phyloP scores from a whole-genome alignment of 2,797 vertebrate genomes.

The Acomys russatus region DNA sequence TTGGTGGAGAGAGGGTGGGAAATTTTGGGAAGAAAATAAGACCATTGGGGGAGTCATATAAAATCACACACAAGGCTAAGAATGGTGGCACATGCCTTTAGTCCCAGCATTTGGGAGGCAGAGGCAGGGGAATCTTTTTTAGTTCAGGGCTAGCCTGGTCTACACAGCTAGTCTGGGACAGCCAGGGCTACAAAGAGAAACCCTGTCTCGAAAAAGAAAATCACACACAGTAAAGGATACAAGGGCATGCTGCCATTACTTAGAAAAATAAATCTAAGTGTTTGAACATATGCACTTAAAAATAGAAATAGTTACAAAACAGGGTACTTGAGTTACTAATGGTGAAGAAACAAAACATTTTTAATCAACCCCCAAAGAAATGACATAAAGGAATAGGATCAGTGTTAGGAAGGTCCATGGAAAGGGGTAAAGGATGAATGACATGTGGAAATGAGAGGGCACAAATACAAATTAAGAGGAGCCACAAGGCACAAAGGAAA shows the following conservation, averaged over 20 bases:
- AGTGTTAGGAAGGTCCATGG: fast-evolving
- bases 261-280: conserved; percentile 22
- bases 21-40: neutral
- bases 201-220: too few relatives aligned
- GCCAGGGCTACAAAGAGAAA: too few relatives aligned
- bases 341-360: neutral
- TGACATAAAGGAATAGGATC: neutral
- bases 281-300: neutral
- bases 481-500: fast-evolving
- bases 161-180: too few relatives aligned
- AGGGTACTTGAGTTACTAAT: neutral
- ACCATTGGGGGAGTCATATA: fast-evolving
- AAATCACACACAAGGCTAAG: neutral
- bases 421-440: neutral
- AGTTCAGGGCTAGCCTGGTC: too few relatives aligned
- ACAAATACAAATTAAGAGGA: neutral
- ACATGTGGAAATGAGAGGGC: fast-evolving
- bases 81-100: too few relatives aligned
- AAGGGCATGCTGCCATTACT: neutral
- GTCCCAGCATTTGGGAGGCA: too few relatives aligned
- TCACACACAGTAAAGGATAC: neutral
- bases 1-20: neutral
- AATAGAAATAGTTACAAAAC: neutral
- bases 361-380: neutral
- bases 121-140: too few relatives aligned